A percentile compares a stretch with the other conserved stretches of the same genome.
Evolutionary conservation across 2,113 vertebrate species (phyloP).

Genomic region (Synchiropus splendidus): DNA sequence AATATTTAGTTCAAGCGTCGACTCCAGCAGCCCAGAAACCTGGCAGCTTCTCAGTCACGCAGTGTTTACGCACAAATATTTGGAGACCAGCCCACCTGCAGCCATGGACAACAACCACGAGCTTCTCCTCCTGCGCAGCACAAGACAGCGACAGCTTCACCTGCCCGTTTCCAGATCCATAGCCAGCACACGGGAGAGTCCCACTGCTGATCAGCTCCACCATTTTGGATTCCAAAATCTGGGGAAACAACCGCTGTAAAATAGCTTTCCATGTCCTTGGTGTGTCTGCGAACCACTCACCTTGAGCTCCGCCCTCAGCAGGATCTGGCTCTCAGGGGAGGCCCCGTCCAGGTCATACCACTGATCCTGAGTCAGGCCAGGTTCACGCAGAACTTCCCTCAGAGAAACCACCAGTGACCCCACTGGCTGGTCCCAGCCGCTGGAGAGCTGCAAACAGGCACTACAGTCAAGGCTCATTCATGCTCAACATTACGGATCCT

Average conservation of each 20-base stretch:
- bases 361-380: conserved; percentile 69
- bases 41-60: too few relatives aligned
- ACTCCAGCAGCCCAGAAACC: too few relatives aligned
- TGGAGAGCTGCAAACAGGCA: conserved; percentile 56
- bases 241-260: background rate
- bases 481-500: too few relatives aligned
- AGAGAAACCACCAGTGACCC: conserved; percentile 74
- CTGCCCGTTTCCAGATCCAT: conserved; percentile 51
- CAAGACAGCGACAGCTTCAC: conserved; percentile 75
- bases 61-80: too few relatives aligned
- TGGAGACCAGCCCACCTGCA: conserved; percentile 75
- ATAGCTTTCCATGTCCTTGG: background rate
- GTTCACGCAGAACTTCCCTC: conserved; percentile 64
- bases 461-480: too few relatives aligned
- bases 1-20: too few relatives aligned
- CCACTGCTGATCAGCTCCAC: conserved; percentile 50
- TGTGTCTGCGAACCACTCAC: conserved; percentile 52
- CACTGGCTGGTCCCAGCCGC: conserved; percentile 67
- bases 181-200: conserved; percentile 43
- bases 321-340: conserved; percentile 64
- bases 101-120: conserved; percentile 67
- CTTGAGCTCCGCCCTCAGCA: conserved; percentile 78
- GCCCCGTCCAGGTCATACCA: conserved; percentile 73
- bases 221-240: conserved; percentile 66
- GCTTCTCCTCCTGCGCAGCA: conserved; percentile 63